Conservation (phyloP, 2,797 vertebrate species). For the Valencia hispanica region DNA sequence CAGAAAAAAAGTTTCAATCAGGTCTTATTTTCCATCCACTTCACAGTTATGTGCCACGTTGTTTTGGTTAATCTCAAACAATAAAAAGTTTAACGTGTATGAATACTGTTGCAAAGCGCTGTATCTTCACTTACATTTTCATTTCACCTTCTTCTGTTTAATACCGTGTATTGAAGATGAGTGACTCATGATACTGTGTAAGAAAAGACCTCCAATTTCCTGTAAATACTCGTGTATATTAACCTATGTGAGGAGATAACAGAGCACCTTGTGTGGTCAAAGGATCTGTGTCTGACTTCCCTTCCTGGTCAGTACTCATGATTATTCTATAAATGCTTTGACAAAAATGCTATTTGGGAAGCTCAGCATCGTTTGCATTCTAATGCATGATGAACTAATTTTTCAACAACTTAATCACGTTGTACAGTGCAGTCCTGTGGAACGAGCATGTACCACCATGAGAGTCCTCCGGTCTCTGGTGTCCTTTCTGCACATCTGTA, state of each 20-base stretch:
- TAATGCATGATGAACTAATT: slow-evolving; percentile 61
- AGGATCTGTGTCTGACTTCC: slow-evolving; percentile 19
- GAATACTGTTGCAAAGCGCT: background rate
- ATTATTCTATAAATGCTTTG: slow-evolving; percentile 60
- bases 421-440: slow-evolving; percentile 64
- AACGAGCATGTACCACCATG: slow-evolving; percentile 60
- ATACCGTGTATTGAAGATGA: background rate
- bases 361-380: slow-evolving; percentile 54
- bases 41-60: background rate
- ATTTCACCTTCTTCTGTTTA: slow-evolving; percentile 3
- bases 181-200: background rate
- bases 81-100: background rate
- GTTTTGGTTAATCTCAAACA: background rate
- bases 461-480: slow-evolving; percentile 40
- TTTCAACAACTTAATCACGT: slow-evolving; percentile 50
- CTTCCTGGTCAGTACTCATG: slow-evolving; percentile 27
- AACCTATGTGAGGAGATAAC: slow-evolving; percentile 27
- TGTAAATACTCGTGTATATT: slow-evolving; percentile 51
- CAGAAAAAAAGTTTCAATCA: background rate
- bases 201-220: slow-evolving; percentile 21
- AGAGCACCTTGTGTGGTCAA: slow-evolving; percentile 32
- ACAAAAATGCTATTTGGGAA: slow-evolving; percentile 37
- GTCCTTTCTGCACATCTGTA: slow-evolving; percentile 55
- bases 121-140: slow-evolving; percentile 2
- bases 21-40: background rate